These are phyloP conservation scores for Eurytemora carolleeae DNA, from an alignment of 1,140 invertebrate species.

Conservation along the genomic window DNA sequence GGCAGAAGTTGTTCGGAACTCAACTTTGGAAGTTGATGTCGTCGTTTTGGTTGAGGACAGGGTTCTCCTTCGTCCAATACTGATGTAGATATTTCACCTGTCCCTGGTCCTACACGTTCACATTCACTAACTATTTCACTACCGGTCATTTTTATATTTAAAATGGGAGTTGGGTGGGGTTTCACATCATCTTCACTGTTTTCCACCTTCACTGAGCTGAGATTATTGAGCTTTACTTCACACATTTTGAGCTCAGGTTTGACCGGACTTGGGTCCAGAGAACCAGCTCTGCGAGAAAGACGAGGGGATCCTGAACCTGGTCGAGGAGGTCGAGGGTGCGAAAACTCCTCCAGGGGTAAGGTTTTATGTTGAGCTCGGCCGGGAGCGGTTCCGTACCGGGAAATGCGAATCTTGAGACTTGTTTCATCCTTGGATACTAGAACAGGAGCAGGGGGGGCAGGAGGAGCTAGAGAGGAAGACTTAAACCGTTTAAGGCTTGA, in stretches of 20 bases:
- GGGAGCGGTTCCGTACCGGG: not conserved
- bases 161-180: not conserved
- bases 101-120: not conserved
- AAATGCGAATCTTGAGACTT: not conserved
- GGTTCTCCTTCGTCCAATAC: not conserved
- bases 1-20: conserved; percentile 41
- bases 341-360: not conserved
- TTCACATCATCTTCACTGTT: not conserved
- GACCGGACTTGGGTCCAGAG: not conserved
- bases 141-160: not conserved
- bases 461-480: no score
- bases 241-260: not conserved
- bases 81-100: not conserved
- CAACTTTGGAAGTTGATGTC: not conserved
- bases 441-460: not conserved
- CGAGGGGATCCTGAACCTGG: not conserved
- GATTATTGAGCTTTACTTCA: not conserved
- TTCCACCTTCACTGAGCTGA: not conserved
- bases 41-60: not conserved
- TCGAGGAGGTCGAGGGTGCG: not conserved
- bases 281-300: not conserved
- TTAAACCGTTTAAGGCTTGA: no score
- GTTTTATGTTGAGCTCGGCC: not conserved
- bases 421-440: not conserved
- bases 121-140: not conserved